phyloP scores from a whole-genome alignment of 2,888 invertebrate genomes.

The Rotaria magnacalcarata region DNA sequence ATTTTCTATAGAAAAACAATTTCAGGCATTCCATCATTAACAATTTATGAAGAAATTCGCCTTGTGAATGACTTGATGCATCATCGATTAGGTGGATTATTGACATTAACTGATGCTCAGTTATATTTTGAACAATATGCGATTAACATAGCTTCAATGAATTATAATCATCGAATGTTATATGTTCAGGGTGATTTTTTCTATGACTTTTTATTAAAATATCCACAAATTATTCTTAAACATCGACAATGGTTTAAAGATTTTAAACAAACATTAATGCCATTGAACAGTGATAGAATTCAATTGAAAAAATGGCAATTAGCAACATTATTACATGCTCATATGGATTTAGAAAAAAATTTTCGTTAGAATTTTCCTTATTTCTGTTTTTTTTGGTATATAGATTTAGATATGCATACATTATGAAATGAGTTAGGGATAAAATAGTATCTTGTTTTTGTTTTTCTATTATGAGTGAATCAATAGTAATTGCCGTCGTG shows the following conservation, averaged over 20 bases:
- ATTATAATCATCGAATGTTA: neutral
- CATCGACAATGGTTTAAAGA: conserved; percentile 28
- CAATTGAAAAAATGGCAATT: conserved; percentile 18
- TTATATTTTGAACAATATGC: neutral
- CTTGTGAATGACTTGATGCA: neutral
- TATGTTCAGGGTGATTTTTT: conserved; percentile 4
- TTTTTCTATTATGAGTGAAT: too few species aligned
- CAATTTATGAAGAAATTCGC: neutral
- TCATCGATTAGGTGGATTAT: neutral
- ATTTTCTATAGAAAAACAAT: too few species aligned
- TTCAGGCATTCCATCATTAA: neutral
- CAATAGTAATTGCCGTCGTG: too few species aligned
- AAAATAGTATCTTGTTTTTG: too few species aligned
- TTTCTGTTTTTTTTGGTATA: too few species aligned
- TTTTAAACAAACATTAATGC: neutral
- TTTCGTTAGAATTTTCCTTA: neutral
- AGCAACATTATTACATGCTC: neutral
- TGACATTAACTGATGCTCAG: neutral
- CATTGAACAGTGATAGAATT: neutral
- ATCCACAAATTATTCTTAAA: conserved; percentile 32
- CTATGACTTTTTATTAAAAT: conserved; percentile 27
- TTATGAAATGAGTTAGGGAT: too few species aligned
- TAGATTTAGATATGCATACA: too few species aligned
- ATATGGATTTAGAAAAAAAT: neutral
- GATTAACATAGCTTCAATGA: neutral